Evolutionary conservation across 2,888 invertebrate species (phyloP).

Genomic region (Meteorus cinctellus): DNA sequence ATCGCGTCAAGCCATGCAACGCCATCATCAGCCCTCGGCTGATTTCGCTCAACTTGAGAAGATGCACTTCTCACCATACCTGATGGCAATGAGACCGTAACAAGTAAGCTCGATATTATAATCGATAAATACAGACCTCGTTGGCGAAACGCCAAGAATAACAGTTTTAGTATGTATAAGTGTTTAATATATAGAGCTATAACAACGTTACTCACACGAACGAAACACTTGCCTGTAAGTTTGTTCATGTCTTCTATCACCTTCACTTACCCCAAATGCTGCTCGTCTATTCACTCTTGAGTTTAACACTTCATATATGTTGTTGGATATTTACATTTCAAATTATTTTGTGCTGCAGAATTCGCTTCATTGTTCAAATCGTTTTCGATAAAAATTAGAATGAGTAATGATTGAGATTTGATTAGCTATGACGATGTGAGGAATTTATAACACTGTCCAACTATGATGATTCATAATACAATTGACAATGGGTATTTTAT

Average conservation of each 20-base stretch:
- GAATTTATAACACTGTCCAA: no score
- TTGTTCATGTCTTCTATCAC: not conserved
- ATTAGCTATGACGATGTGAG: no score
- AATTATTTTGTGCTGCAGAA: no score
- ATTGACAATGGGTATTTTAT: no score
- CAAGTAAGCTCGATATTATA: slow-evolving; percentile 54
- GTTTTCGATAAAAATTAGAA: no score
- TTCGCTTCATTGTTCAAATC: no score
- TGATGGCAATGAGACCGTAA: slow-evolving; percentile 39
- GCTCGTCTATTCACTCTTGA: no score
- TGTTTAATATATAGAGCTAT: not conserved
- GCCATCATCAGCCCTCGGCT: slow-evolving; percentile 17
- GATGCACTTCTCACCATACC: slow-evolving; percentile 27
- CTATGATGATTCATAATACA: no score
- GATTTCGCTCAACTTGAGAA: slow-evolving; percentile 13
- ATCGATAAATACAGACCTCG: slow-evolving; percentile 53
- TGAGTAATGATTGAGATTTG: no score
- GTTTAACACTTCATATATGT: no score
- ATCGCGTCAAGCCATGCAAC: slow-evolving; percentile 9
- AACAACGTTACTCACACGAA: not conserved
- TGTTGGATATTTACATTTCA: no score
- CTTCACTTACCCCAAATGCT: no score
- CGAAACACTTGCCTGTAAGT: not conserved
- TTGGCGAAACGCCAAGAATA: slow-evolving; percentile 52
- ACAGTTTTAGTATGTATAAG: slow-evolving; percentile 31